Percentiles rank a stretch among this genome's conserved stretches.
Evolutionary conservation across 2,888 invertebrate species (phyloP).

Genomic region (Helleia helle): DNA sequence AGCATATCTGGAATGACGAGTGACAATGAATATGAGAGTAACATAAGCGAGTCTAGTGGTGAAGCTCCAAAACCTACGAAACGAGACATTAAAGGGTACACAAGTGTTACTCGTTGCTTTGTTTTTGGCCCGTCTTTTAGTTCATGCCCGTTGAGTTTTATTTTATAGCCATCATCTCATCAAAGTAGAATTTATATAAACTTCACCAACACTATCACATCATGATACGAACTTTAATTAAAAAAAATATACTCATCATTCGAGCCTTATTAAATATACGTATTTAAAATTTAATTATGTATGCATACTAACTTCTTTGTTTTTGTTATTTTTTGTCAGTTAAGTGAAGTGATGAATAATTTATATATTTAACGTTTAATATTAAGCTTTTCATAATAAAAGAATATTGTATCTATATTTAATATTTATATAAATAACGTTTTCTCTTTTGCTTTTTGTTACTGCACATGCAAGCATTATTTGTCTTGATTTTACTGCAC

Average conservation of each 20-base stretch:
- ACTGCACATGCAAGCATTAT: constrained; percentile 28
- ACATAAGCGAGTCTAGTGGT: constrained; percentile 68
- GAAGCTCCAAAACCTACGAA: constrained; percentile 63
- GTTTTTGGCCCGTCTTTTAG: constrained; percentile 53
- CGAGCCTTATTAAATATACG: too few relatives aligned
- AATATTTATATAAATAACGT: not conserved
- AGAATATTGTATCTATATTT: not conserved
- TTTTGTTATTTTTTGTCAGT: too few relatives aligned
- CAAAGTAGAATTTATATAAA: too few relatives aligned
- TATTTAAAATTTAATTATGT: too few relatives aligned
- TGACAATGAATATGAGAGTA: constrained; percentile 72
- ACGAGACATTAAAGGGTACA: constrained; percentile 67
- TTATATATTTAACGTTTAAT: too few relatives aligned
- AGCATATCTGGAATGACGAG: constrained; percentile 75
- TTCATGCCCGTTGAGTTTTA: constrained; percentile 52
- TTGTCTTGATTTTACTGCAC: not conserved
- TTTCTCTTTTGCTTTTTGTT: constrained; percentile 21
- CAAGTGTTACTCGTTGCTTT: constrained; percentile 56
- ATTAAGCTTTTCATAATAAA: too few relatives aligned
- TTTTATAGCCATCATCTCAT: constrained; percentile 17
- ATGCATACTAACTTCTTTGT: too few relatives aligned
- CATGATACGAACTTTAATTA: too few relatives aligned
- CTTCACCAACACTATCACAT: too few relatives aligned
- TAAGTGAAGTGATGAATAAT: too few relatives aligned
- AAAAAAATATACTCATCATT: too few relatives aligned